Evolutionary conservation across 2,888 invertebrate genomes (phyloP).

Genomic region (Neoscelio sp.): DNA sequence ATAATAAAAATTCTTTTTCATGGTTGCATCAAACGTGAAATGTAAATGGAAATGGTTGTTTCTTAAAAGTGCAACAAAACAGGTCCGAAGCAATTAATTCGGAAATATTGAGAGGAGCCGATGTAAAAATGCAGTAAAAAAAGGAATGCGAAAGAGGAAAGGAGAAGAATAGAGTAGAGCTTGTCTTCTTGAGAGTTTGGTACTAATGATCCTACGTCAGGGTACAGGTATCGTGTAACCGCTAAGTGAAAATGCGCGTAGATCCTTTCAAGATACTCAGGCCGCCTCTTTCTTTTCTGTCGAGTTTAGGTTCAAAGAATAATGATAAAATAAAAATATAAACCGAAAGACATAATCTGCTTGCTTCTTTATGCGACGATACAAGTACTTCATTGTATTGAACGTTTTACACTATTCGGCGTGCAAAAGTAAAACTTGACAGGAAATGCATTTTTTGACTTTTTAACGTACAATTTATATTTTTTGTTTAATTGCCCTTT

Average conservation of each 20-base stretch:
- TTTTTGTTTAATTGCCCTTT: too few species aligned
- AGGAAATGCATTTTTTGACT: conserved; percentile 1
- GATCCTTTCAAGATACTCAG: conserved; percentile 76
- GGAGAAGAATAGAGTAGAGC: conserved; percentile 64
- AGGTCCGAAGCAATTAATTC: conserved; percentile 65
- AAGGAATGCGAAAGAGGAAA: conserved; percentile 58
- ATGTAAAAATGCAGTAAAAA: conserved; percentile 68
- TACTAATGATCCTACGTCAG: conserved; percentile 79
- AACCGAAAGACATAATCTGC: conserved; percentile 62
- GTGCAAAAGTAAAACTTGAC: conserved; percentile 38
- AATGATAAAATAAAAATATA: conserved; percentile 68
- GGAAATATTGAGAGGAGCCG: conserved; percentile 66
- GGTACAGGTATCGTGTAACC: conserved; percentile 80
- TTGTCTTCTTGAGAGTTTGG: conserved; percentile 70
- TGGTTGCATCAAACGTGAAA: conserved; percentile 13
- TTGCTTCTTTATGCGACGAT: conserved; percentile 31
- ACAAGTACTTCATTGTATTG: conserved; percentile 53
- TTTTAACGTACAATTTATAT: too few species aligned
- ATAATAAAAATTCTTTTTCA: too few species aligned
- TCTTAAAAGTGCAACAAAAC: conserved; percentile 54
- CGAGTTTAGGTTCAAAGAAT: conserved; percentile 59
- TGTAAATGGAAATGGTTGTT: conserved; percentile 54
- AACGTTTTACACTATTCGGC: conserved; percentile 21
- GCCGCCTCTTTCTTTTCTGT: conserved; percentile 56
- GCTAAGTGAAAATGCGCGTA: conserved; percentile 82